These are phyloP conservation scores for Dryadula phaetusa DNA, from an alignment of 2,888 invertebrate species.

Conservation along the genomic window DNA sequence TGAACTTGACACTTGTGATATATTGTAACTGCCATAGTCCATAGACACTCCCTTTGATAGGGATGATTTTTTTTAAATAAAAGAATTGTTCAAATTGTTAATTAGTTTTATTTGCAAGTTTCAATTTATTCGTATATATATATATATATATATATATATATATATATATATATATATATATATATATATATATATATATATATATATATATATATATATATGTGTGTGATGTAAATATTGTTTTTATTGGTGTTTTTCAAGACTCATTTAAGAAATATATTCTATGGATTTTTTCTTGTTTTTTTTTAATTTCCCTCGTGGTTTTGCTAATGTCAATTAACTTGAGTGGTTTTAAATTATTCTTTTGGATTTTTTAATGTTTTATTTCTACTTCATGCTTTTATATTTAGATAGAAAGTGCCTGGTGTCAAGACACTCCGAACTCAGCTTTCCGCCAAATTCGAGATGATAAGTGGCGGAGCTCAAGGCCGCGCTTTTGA, in stretches of 20 bases:
- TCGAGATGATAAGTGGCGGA: too few relatives aligned
- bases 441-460: too few relatives aligned
- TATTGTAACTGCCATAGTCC: constrained; percentile 4
- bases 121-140: not conserved
- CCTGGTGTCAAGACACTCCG: too few relatives aligned
- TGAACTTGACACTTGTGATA: not conserved
- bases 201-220: too few relatives aligned
- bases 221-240: too few relatives aligned
- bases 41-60: not conserved
- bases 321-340: too few relatives aligned
- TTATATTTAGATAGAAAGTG: too few relatives aligned
- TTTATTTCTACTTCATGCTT: too few relatives aligned
- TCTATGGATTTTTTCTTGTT: not conserved
- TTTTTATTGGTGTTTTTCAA: too few relatives aligned
- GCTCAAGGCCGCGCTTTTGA: too few relatives aligned
- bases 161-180: constrained; percentile 5
- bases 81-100: not conserved
- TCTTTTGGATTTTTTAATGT: too few relatives aligned
- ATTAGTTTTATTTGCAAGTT: not conserved
- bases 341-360: too few relatives aligned
- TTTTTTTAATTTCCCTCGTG: not conserved
- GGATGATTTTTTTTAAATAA: not conserved
- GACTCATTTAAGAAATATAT: constrained; percentile 7
- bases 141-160: not conserved
- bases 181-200: not conserved